Conservation (phyloP, 1,140 invertebrate genomes). For the Fopius arisanus region DNA sequence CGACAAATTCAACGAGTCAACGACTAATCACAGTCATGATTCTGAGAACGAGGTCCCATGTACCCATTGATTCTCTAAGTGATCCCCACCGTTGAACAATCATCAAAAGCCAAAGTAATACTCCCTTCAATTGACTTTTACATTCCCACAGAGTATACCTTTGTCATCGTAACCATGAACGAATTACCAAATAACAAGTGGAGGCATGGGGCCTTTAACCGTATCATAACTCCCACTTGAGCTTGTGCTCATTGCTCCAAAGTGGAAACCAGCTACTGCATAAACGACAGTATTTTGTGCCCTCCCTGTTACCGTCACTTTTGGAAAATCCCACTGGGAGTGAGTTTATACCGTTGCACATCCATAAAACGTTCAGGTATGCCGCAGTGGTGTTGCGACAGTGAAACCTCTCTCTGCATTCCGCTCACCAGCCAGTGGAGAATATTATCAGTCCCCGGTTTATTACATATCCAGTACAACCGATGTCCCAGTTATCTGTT, state of each 20-base stretch:
- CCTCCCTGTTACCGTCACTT: neutral
- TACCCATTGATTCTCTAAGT: no score
- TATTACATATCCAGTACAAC: neutral
- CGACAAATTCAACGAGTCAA: neutral
- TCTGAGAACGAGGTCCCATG: neutral
- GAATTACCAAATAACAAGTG: conserved; percentile 9
- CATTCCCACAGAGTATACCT: neutral
- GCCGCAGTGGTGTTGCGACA: conserved; percentile 10
- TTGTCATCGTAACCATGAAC: neutral
- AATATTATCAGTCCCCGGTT: neutral
- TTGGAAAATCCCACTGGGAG: conserved; percentile 5
- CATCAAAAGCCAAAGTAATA: neutral
- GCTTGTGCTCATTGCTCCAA: neutral
- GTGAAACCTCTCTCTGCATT: conserved; percentile 16
- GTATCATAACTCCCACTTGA: conserved; percentile 2
- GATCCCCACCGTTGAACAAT: neutral
- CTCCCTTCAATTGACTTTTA: neutral
- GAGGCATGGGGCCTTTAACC: neutral
- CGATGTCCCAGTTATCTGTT: no score
- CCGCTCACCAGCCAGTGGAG: neutral
- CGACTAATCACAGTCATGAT: neutral
- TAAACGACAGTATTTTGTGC: conserved; percentile 12
- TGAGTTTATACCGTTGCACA: neutral
- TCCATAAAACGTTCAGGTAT: conserved; percentile 12
- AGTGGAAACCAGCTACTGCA: neutral